Percentiles rank a stretch among this genome's conserved stretches.
Evolutionary conservation across 2,113 vertebrate genomes (phyloP).

Genomic region (Uria aalge): DNA sequence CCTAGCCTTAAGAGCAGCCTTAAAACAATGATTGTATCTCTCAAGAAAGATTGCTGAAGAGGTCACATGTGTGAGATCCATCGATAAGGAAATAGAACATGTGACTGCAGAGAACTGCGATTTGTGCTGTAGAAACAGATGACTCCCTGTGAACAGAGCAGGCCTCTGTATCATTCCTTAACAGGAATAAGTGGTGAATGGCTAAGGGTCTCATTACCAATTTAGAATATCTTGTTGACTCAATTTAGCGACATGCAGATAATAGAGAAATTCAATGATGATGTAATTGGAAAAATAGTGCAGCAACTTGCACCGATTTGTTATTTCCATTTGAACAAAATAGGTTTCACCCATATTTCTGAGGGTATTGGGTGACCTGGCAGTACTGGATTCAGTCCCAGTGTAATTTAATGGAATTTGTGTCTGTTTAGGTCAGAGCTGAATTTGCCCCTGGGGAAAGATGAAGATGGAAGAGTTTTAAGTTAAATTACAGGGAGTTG

Average conservation of each 20-base stretch:
- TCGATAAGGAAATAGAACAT: not conserved
- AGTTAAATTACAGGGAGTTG: not conserved
- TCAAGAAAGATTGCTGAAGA: slow-evolving; percentile 37
- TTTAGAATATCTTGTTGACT: not conserved
- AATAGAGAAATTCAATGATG: not conserved
- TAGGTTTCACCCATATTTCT: slow-evolving; percentile 1
- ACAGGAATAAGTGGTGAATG: not conserved
- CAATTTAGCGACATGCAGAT: not conserved
- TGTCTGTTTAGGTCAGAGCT: slow-evolving; percentile 5
- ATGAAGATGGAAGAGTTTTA: not conserved
- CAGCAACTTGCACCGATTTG: not conserved
- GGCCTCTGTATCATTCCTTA: not conserved
- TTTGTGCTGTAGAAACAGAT: not conserved
- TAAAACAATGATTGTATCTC: slow-evolving; percentile 20
- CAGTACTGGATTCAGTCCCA: not conserved
- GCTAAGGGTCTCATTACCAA: not conserved
- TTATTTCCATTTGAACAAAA: not conserved
- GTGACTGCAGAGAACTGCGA: not conserved
- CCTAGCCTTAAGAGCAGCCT: slow-evolving; percentile 20
- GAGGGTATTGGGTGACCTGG: not conserved
- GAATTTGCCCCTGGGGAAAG: slow-evolving; percentile 4
- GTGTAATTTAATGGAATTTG: slow-evolving; percentile 18
- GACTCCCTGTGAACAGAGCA: not conserved
- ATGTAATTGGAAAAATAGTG: not conserved
- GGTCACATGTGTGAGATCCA: not conserved